Percentiles rank a stretch among this genome's conserved stretches.
phyloP scores from a whole-genome alignment of 2,888 invertebrate species.

The Glomeris marginata region DNA sequence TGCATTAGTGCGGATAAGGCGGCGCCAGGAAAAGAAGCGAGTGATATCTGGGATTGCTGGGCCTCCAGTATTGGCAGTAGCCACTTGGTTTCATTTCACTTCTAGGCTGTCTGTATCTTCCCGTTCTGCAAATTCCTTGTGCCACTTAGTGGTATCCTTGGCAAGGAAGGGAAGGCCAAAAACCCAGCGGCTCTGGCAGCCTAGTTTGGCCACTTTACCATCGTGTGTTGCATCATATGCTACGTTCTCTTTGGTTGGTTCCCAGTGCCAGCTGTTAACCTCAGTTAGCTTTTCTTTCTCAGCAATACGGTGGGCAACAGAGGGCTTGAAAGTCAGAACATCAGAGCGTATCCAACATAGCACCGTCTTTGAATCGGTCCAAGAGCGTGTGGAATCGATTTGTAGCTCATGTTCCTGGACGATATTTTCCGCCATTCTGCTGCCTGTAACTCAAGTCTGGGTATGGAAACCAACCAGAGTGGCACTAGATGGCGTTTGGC shows the following conservation, averaged over 20 bases:
- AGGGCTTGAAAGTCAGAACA: conserved; percentile 12
- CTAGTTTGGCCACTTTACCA: background rate
- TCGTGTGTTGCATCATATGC: conserved; percentile 17
- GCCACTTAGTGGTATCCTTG: background rate
- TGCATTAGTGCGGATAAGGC: too few relatives aligned
- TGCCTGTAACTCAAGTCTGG: conserved; percentile 9
- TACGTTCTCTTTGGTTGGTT: conserved; percentile 15
- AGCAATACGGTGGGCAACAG: conserved; percentile 16
- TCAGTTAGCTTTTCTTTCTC: conserved; percentile 16
- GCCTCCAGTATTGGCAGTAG: too few relatives aligned
- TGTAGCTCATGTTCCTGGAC: too few relatives aligned
- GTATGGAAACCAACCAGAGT: conserved; percentile 6
- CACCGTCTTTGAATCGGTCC: conserved; percentile 7
- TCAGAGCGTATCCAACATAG: conserved; percentile 15
- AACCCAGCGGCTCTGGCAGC: conserved; percentile 14
- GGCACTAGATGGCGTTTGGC: too few relatives aligned
- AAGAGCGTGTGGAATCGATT: too few relatives aligned
- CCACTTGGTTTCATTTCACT: too few relatives aligned
- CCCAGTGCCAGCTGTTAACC: conserved; percentile 14
- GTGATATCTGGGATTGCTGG: too few relatives aligned
- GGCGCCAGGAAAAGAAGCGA: too few relatives aligned
- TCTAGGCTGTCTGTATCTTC: too few relatives aligned
- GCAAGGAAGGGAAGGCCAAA: conserved; percentile 16
- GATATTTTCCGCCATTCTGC: background rate
- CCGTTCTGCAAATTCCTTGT: background rate